Base-by-base conservation (phyloP, 2,888 invertebrate genomes). In the Heliconius aoede region DNA sequence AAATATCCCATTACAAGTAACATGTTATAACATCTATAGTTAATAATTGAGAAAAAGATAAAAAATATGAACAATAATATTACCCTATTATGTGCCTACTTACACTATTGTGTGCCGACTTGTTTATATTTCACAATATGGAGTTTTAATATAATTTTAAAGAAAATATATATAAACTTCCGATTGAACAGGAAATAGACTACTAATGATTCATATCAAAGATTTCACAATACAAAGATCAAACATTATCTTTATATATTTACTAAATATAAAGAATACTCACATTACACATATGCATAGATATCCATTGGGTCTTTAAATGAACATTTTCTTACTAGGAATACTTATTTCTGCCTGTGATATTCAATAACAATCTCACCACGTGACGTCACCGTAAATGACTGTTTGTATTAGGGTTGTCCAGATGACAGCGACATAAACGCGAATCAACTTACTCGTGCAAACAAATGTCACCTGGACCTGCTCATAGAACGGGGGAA, bases 401-500 rank as follows among this genome's bases (percentile, higher is more conserved):
- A 15, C 46, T 46, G 46, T 46, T 15, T 46, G 46, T 46, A 46
- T 46, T 46, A 46, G 18, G 46, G 36, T 11, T 36, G 36, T 36
- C 36, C 36, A 36, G 36, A 36, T 36, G 36, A 36, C 36, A 11
- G 11, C 5, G 36, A 36, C 36, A 11, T 36, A 11, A 8, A 3
- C 36, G 11, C 36, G 36, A 36, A 11, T 36, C 36, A 36, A 36
- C 36, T 36, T 11, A 36, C 1, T 36, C 36, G 36, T 11, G 36
- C 11, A 36, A 36, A 36, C 36, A 15, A 13, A 5, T 18, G 18
- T 46, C 46, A 46, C 4, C 5, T 15, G 4, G 46, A 18, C 46
- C 18, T 18, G 46, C 18, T 18, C 7, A 4, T 11, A 58, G 24
- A 11, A 24, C 15, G 3, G 8, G 67, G 88, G 91, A 30, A 11